These are phyloP conservation scores for Oikopleura dioica DNA, from an alignment of 23 tunicate species.

Conservation along the genomic window DNA sequence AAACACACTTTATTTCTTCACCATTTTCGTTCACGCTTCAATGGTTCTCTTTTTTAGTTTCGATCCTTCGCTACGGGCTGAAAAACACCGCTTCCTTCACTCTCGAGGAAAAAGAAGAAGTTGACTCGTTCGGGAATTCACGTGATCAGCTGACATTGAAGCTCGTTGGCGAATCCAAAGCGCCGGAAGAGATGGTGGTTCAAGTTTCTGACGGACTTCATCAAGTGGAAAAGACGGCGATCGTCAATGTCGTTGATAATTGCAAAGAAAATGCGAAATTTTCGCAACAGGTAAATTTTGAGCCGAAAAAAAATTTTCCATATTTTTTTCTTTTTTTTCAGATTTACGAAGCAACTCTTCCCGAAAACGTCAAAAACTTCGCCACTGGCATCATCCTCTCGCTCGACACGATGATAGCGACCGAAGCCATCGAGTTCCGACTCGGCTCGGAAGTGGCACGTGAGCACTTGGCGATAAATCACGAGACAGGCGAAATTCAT, in stretches of 20 bases:
- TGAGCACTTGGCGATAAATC: not conserved
- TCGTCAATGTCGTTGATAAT: not conserved
- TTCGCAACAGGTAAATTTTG: not conserved
- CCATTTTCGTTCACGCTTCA: no score
- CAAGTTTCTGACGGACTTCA: constrained; percentile 5
- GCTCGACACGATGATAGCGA: no score
- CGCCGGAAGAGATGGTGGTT: not conserved
- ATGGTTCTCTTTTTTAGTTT: not conserved
- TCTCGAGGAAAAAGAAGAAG: not conserved
- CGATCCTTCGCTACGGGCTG: not conserved
- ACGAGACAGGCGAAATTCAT: constrained; percentile 12
- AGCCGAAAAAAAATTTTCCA: no score
- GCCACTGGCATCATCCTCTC: constrained; percentile 10
- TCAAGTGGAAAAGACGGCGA: not conserved
- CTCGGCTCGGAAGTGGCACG: not conserved
- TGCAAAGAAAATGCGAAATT: not conserved
- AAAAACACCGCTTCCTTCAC: not conserved
- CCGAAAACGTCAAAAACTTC: not conserved
- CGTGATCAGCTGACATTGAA: not conserved
- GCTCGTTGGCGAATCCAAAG: not conserved
- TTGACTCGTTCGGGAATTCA: not conserved
- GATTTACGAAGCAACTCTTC: not conserved
- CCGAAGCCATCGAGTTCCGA: no score
- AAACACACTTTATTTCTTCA: no score
- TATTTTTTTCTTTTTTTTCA: not conserved